Evolutionary conservation across 1,140 invertebrate species (phyloP).

Genomic region (Euura lappo): DNA sequence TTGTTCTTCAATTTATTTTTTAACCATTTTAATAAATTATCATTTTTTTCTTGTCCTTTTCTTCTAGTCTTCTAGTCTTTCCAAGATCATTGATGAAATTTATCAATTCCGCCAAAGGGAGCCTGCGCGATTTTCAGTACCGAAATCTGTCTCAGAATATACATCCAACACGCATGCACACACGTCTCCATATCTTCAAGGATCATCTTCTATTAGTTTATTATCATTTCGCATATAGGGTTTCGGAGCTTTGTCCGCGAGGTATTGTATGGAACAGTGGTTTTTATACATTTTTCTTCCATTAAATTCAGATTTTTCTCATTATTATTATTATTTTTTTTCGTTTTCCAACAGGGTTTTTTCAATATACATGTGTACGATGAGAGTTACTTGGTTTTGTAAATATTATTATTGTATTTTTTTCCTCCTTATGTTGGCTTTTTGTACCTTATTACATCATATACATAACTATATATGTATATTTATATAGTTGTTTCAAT

Average conservation of each 20-base stretch:
- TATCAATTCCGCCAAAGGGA: not conserved
- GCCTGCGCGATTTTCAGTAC: not conserved
- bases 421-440: slow-evolving; percentile 11
- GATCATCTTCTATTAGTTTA: not conserved
- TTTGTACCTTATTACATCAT: too few relatives aligned
- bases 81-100: not conserved
- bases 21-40: slow-evolving; percentile 7
- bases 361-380: not conserved
- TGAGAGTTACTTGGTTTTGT: slow-evolving; percentile 11
- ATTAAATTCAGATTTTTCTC: not conserved
- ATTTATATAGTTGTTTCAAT: slow-evolving; percentile 10
- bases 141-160: too few relatives aligned
- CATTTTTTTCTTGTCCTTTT: slow-evolving; percentile 10
- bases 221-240: not conserved
- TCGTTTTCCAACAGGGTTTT: not conserved
- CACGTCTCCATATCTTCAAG: not conserved
- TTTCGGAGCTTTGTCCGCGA: not conserved
- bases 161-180: not conserved
- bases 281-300: too few relatives aligned
- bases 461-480: slow-evolving; percentile 14
- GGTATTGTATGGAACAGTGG: too few relatives aligned
- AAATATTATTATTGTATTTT: slow-evolving; percentile 21
- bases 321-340: not conserved
- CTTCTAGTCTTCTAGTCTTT: slow-evolving; percentile 6
- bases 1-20: slow-evolving; percentile 21